Conservation (phyloP, 2,113 vertebrate genomes). For the Pandion haliaetus region DNA sequence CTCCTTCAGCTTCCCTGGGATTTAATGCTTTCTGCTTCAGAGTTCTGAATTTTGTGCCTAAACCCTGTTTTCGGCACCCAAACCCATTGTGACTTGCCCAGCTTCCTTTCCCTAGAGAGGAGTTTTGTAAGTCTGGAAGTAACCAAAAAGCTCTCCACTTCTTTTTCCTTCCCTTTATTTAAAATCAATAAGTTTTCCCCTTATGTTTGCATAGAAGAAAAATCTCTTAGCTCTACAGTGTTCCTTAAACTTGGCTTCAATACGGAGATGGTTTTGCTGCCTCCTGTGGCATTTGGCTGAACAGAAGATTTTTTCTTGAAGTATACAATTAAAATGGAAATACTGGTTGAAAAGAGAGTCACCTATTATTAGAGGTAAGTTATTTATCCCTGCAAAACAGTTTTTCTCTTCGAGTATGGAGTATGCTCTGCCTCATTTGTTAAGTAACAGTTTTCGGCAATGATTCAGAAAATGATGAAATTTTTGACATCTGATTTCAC, state of each 20-base stretch:
- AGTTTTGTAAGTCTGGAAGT: background rate
- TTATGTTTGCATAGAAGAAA: background rate
- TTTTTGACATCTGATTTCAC: background rate
- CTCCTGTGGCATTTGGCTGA: background rate
- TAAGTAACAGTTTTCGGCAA: background rate
- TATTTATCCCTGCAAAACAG: background rate
- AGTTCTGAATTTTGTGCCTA: background rate
- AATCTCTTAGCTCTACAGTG: background rate
- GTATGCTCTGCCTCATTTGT: background rate
- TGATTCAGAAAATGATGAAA: background rate
- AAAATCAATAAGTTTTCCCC: background rate
- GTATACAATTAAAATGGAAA: background rate
- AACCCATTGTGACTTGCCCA: fast-evolving
- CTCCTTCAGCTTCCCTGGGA: background rate
- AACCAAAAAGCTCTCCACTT: background rate
- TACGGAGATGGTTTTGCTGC: background rate
- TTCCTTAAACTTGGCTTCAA: background rate
- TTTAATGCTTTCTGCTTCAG: background rate
- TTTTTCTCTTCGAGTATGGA: background rate
- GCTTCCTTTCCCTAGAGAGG: background rate
- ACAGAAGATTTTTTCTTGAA: background rate
- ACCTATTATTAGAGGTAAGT: background rate
- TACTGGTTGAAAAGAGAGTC: background rate
- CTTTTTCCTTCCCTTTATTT: background rate
- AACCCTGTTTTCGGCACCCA: background rate